phyloP scores from a whole-genome alignment of 1,140 invertebrate species.

The Leptoteleia sp. region DNA sequence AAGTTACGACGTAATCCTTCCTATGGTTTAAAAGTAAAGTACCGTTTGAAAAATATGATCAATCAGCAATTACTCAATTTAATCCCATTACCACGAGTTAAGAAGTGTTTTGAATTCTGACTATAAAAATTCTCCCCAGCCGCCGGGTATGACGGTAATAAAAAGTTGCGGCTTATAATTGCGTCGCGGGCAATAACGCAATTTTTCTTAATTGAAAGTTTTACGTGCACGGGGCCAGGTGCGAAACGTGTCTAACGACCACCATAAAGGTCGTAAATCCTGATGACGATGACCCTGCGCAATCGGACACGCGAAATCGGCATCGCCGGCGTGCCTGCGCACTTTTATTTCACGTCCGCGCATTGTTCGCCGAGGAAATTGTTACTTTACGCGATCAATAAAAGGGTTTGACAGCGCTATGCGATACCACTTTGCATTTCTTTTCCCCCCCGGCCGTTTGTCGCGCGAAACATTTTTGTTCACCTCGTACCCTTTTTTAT shows the following conservation, averaged over 20 bases:
- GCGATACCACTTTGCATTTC: conserved; percentile 41
- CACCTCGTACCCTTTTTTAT: too few relatives aligned
- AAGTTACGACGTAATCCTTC: too few relatives aligned
- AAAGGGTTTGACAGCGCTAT: conserved; percentile 49
- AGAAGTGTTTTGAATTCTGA: too few relatives aligned
- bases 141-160: too few relatives aligned
- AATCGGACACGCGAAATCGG: conserved; percentile 48
- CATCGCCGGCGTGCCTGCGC: conserved; percentile 30
- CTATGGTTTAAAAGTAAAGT: too few relatives aligned
- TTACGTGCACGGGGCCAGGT: conserved; percentile 40
- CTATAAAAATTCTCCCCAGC: too few relatives aligned
- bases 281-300: conserved; percentile 48
- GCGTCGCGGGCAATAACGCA: conserved; percentile 37
- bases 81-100: too few relatives aligned
- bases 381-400: conserved; percentile 56
- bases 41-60: too few relatives aligned
- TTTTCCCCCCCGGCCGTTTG: conserved; percentile 4
- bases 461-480: conserved; percentile 8
- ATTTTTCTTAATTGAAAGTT: conserved; percentile 61
- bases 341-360: conserved; percentile 38
- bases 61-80: too few relatives aligned
- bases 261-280: conserved; percentile 47
- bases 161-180: conserved; percentile 46
- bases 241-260: conserved; percentile 31
- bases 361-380: conserved; percentile 48